Conservation (phyloP, 30 jellyfish, hydroid and myxozoan species). For the Catostylus mosaicus region DNA sequence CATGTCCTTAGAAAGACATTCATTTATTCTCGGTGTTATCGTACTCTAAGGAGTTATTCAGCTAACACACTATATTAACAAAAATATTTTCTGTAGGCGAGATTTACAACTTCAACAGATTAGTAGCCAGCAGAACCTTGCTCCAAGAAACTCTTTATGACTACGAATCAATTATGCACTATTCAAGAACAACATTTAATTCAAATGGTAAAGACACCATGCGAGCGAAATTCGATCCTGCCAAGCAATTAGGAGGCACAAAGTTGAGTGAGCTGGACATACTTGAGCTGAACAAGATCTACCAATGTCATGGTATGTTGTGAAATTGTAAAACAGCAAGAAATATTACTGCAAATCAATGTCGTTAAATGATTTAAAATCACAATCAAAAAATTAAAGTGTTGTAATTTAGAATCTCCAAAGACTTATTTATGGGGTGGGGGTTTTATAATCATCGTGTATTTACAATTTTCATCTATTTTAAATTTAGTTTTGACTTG, state of each 20-base stretch:
- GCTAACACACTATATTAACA: neutral
- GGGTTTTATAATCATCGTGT: no score
- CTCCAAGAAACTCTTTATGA: conserved; percentile 78
- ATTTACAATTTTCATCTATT: no score
- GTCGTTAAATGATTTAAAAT: no score
- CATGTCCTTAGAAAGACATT: no score
- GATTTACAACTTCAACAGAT: conserved; percentile 56
- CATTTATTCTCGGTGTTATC: no score
- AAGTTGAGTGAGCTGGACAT: conserved; percentile 67
- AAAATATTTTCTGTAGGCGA: conserved; percentile 3
- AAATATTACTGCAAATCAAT: no score
- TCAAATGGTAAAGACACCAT: conserved; percentile 67
- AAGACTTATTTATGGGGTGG: no score
- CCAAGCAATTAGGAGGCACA: conserved; percentile 63
- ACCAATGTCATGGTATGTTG: conserved; percentile 83
- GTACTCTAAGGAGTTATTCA: no score
- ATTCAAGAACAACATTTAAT: conserved; percentile 63
- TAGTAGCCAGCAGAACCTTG: conserved; percentile 18
- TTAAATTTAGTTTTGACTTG: no score
- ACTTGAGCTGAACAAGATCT: conserved; percentile 70
- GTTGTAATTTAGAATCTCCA: no score
- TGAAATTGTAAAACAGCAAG: no score
- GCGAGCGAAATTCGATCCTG: conserved; percentile 72
- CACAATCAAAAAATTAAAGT: no score
- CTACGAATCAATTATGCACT: conserved; percentile 82